Base-by-base conservation (phyloP, 2,888 invertebrate species). In the Volucella inanis region DNA sequence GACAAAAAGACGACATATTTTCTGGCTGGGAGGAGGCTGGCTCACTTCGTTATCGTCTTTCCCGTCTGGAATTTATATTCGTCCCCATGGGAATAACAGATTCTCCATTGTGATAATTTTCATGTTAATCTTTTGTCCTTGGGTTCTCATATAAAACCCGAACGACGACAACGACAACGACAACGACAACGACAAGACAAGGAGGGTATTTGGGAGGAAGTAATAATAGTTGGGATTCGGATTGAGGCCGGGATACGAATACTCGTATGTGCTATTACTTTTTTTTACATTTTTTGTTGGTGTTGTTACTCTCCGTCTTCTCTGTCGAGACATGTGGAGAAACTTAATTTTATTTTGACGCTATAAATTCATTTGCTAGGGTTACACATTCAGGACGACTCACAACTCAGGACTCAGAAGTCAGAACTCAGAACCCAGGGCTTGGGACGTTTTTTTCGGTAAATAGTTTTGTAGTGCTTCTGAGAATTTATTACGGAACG, bases 71-170 rank as follows among this genome's bases (percentile, higher is more conserved):
- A 79, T 72, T 79, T 79, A 79, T 79, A 57, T 70, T 49, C 71
- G 45, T 76, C 77, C 77, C 64, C 85, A 38, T 52, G 81, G 81
- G 85, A 81, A 72, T 68, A 72, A 64, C 72, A 81, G 81, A 85
- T 85, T 81, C 76, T 72, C 76, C 65, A 72, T 77, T 81, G 85
- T 81, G 81, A 85, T 85, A 85, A 85, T 85, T 81, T 81, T 65
- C 85, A 85, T 85, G 85, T 85, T 81, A 85, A 85, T 85, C 81
- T 68, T 50, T 72, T 72, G 76, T 85, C 71, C 75, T 81, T 76
- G 76, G 47, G 62, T 55, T 14, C 11, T 47, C 10, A 31, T 31
- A 59, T 14, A 15, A 22, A 22, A 2, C n/a, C 8, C 12, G 55
- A 22, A 50, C 50, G 10, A 45, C 9, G 6, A 14, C 11, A 15